Evolutionary conservation across 2,797 vertebrate species (phyloP).

Genomic region (Coregonus sp.): DNA sequence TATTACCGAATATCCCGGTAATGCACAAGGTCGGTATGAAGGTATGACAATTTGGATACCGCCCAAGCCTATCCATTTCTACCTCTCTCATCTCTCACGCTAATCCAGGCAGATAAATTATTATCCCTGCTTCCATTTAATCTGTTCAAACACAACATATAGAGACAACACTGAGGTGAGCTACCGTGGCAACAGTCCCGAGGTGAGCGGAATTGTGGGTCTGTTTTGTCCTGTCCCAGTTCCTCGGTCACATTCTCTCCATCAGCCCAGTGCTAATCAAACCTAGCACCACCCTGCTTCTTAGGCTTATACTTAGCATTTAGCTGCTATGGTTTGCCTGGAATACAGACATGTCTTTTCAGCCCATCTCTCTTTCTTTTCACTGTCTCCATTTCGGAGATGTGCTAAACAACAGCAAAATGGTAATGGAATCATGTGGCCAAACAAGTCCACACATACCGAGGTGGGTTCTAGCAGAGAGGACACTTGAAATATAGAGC

Average conservation of each 20-base stretch:
- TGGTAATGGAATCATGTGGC: not conserved
- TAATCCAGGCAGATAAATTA: constrained; percentile 30
- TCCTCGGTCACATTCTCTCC: constrained; percentile 37
- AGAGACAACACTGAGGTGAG: constrained; percentile 5
- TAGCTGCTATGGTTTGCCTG: not conserved
- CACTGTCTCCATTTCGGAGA: not conserved
- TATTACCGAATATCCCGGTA: no score
- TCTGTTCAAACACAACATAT: constrained; percentile 23
- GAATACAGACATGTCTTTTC: constrained; percentile 1
- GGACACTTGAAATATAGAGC: not conserved
- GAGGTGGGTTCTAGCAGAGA: not conserved
- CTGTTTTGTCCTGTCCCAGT: constrained; percentile 37
- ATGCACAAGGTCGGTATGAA: no score
- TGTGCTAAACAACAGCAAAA: not conserved
- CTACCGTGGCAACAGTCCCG: constrained; percentile 16
- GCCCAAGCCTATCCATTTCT: not conserved
- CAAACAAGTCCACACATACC: not conserved
- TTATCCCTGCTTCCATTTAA: constrained; percentile 11
- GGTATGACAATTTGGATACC: no score
- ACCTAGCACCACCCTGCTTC: not conserved
- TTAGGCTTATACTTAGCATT: constrained; percentile 6
- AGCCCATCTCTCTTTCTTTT: not conserved
- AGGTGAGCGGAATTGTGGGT: constrained; percentile 16
- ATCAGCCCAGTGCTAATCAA: constrained; percentile 49
- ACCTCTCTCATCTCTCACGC: constrained; percentile 2